phyloP scores from a whole-genome alignment of 2,113 vertebrate species.

The Mormyrus lacerda region DNA sequence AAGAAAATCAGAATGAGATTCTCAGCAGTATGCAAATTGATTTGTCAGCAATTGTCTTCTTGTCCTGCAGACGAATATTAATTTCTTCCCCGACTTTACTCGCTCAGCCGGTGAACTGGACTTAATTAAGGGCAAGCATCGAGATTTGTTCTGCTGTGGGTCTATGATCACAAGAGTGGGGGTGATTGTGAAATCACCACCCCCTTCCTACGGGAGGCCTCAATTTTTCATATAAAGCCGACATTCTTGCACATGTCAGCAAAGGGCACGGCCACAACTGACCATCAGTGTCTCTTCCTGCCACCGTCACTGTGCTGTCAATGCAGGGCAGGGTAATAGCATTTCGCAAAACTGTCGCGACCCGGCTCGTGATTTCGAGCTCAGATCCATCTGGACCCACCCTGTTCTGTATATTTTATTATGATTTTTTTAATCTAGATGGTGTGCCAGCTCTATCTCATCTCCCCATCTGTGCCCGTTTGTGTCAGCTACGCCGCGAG shows the following conservation, averaged over 20 bases:
- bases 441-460: neutral
- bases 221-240: neutral
- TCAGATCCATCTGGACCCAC: neutral
- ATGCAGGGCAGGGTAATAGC: conserved; percentile 19
- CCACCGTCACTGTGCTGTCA: neutral
- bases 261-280: neutral
- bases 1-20: neutral
- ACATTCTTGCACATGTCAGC: neutral
- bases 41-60: neutral
- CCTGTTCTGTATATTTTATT: neutral
- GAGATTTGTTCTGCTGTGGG: neutral
- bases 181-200: neutral
- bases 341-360: neutral
- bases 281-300: neutral
- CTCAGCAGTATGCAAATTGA: neutral
- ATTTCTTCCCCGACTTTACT: neutral
- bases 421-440: neutral
- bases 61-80: neutral
- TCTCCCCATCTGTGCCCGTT: neutral
- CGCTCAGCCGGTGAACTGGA: neutral
- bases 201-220: neutral
- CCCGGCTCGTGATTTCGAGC: neutral
- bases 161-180: neutral
- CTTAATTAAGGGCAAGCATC: neutral
- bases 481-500: neutral